A percentile compares a stretch with the other conserved stretches of the same genome.
These are phyloP conservation scores for Bufo gargarizans DNA, from an alignment of 2,113 vertebrate species.

Conservation along the genomic window DNA sequence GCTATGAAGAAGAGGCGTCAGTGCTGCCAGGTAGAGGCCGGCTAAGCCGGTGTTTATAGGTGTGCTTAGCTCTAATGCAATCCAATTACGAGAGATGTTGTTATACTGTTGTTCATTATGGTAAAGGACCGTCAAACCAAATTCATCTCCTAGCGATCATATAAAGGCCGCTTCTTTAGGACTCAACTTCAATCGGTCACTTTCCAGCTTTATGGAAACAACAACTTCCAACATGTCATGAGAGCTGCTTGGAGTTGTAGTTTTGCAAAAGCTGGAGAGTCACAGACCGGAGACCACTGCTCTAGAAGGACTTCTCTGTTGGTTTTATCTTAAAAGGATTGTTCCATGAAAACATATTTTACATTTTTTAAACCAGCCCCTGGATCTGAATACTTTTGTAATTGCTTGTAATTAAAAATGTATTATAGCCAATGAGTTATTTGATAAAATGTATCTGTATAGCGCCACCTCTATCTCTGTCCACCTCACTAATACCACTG, in stretches of 20 bases:
- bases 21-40: constrained; percentile 26
- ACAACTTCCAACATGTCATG: not conserved
- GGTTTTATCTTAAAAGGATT: too few species aligned
- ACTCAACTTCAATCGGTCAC: not conserved
- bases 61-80: constrained; percentile 21
- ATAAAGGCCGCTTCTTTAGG: not conserved
- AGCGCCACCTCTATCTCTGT: too few species aligned
- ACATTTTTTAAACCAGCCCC: too few species aligned
- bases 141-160: not conserved
- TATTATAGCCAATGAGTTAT: too few species aligned
- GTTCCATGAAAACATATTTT: too few species aligned
- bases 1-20: not conserved
- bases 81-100: constrained; percentile 48
- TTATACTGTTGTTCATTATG: not conserved
- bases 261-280: not conserved
- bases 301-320: too few species aligned
- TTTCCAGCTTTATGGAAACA: not conserved
- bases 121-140: not conserved
- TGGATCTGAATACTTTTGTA: too few species aligned
- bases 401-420: too few species aligned
- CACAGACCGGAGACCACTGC: too few species aligned
- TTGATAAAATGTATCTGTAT: too few species aligned
- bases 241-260: not conserved
- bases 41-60: constrained; percentile 32
- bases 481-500: too few species aligned